Base-by-base conservation (phyloP, 2,797 vertebrate species). In the Caiman crocodilus region DNA sequence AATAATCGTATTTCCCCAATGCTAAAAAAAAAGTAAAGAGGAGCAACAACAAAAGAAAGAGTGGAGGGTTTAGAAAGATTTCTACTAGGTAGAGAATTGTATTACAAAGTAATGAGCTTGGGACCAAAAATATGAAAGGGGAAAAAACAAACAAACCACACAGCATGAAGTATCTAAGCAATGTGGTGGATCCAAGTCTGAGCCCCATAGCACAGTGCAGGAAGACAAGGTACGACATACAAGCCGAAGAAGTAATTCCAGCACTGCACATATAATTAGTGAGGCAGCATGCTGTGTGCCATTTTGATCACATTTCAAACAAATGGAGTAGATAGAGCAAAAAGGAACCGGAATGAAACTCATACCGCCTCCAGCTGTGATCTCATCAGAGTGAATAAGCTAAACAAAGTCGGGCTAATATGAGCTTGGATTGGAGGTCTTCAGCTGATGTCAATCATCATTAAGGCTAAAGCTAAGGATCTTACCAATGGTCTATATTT, bases 361-460 rank as follows among this genome's bases (percentile, higher is more conserved):
- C 56, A 20, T 4, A 18, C 65, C 35, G n/a, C 58, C 76, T 87
- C 87, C 88, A 93, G 80, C 74, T 90, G 82, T 69, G 84, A 12
- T 59, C 75, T 92, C 81, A 84, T 79, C 55, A 78, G 4, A 74
- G 65, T 84, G 32, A 82, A 25, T 9, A 83, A 85, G 9, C 5
- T 60, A 90, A 78, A 58, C 7, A 85, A 59, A 84, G 13, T 28
- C 9, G 1, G 28, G 30, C 20, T 89, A 57, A 73, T 58, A 7
- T 64, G 81, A 88, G 20, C 5, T 5, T 78, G 56, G 25, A 13
- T 30, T 75, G 35, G 83, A 59, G 12, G 92, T 18, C 58, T 60
- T 77, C 84, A 85, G 6, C 25, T 65, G 82, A 35, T 89, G 42
- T 17, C 58, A 90, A 92, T 87, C 71, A 92, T 94, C 90, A 30